A percentile compares a stretch with the other conserved stretches of the same genome.
phyloP scores from a whole-genome alignment of 2,797 vertebrate species.

The Momotus momota region DNA sequence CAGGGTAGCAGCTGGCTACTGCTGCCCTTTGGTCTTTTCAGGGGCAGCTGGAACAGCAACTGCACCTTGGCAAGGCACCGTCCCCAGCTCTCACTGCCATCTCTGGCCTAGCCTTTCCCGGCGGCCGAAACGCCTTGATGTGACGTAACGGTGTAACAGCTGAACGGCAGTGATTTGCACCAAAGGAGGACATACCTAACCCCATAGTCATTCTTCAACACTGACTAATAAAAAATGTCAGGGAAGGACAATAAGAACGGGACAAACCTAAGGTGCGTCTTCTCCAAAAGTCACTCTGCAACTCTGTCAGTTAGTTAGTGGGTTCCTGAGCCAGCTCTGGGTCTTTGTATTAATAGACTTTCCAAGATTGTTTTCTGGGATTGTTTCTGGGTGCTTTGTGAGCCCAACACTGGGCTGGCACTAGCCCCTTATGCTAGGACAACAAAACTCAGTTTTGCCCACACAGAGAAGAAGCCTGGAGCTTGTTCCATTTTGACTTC shows the following conservation, averaged over 20 bases:
- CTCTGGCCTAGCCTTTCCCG: neutral
- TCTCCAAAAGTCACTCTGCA: neutral
- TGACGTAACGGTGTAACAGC: neutral
- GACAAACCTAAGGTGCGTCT: neutral
- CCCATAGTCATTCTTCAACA: neutral
- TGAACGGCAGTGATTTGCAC: neutral
- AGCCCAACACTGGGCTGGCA: neutral
- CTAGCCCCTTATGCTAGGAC: neutral
- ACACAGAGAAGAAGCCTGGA: neutral
- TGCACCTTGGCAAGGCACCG: neutral
- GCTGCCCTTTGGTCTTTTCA: neutral
- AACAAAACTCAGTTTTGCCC: neutral
- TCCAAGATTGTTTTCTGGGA: neutral
- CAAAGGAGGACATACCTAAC: neutral
- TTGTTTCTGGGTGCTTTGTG: neutral
- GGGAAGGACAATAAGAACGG: neutral
- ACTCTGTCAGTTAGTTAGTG: neutral
- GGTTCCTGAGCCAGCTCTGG: neutral
- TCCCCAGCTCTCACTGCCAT: neutral
- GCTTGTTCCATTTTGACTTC: neutral
- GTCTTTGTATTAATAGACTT: neutral
- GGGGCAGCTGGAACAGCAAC: neutral
- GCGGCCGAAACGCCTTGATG: neutral
- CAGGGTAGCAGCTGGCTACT: neutral
- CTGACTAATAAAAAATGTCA: neutral